These are phyloP conservation scores for Platyscapa corneri DNA, from an alignment of 1,140 invertebrate species.

Conservation along the genomic window DNA sequence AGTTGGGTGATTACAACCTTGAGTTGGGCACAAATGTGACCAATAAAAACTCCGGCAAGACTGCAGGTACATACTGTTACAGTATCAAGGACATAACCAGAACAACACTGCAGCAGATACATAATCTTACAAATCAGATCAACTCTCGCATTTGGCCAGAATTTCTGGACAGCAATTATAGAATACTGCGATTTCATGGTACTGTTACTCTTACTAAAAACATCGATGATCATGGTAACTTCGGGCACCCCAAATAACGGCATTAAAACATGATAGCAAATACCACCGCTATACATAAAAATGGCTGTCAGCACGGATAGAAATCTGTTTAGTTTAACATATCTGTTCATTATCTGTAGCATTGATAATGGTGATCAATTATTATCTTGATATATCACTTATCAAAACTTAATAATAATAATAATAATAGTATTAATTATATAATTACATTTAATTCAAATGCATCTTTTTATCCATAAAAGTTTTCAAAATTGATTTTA, in stretches of 20 bases:
- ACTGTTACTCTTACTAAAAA: not conserved
- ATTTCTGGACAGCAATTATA: constrained; percentile 54
- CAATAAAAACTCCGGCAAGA: constrained; percentile 59
- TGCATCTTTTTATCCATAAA: no score
- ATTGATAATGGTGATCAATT: no score
- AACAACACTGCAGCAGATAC: constrained; percentile 51
- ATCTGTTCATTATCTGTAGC: constrained; percentile 50
- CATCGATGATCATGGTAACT: not conserved
- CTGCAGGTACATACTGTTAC: constrained; percentile 55
- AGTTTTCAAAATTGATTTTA: no score
- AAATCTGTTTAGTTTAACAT: constrained; percentile 56
- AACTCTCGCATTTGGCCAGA: constrained; percentile 52
- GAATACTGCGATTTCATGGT: not conserved
- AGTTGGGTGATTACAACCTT: constrained; percentile 56
- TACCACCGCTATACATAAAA: constrained; percentile 62
- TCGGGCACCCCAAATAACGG: constrained; percentile 51
- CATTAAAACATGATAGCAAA: constrained; percentile 59
- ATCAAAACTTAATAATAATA: no score
- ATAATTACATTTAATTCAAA: no score
- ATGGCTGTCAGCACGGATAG: constrained; percentile 55
- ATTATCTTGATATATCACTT: no score
- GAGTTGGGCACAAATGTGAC: constrained; percentile 61
- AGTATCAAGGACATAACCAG: constrained; percentile 55
- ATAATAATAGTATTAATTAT: no score
- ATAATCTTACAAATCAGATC: constrained; percentile 56